Evolutionary conservation across 2,797 vertebrate species (phyloP).

Genomic region (Loriculus beryllinus): DNA sequence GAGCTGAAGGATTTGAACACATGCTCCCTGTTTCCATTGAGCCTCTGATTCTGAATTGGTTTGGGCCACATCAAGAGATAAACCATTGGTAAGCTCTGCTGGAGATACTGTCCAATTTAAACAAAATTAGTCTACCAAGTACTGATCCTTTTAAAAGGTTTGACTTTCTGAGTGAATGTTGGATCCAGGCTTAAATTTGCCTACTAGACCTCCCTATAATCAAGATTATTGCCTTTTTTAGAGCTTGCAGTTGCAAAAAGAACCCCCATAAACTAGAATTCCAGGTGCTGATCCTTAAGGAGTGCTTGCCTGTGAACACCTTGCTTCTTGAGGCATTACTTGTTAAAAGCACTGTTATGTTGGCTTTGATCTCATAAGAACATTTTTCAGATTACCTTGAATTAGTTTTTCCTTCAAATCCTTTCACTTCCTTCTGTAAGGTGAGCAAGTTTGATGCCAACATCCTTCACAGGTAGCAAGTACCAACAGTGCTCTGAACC

Average conservation of each 20-base stretch:
- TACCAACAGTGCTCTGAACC: background rate
- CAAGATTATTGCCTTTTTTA: conserved; percentile 33
- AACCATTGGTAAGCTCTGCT: conserved; percentile 38
- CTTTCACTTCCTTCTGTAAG: background rate
- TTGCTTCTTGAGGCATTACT: background rate
- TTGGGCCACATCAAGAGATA: conserved; percentile 6
- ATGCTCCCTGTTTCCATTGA: background rate
- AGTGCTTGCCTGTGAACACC: background rate
- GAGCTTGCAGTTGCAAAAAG: background rate
- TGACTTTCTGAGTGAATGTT: background rate
- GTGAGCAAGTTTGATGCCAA: rapidly evolving
- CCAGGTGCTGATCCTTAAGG: conserved; percentile 24
- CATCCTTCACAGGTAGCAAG: background rate
- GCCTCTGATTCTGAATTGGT: background rate
- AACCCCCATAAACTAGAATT: background rate
- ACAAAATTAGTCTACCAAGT: conserved; percentile 42
- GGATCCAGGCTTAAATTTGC: background rate
- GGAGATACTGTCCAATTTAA: conserved; percentile 48
- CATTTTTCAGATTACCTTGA: background rate
- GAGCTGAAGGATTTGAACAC: background rate
- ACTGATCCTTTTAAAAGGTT: conserved; percentile 36
- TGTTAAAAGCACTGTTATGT: background rate
- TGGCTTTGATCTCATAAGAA: background rate
- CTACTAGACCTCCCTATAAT: conserved; percentile 13
- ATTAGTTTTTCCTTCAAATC: background rate